phyloP scores from a whole-genome alignment of 2,797 vertebrate species.

The Poeciliopsis paucimaculata region DNA sequence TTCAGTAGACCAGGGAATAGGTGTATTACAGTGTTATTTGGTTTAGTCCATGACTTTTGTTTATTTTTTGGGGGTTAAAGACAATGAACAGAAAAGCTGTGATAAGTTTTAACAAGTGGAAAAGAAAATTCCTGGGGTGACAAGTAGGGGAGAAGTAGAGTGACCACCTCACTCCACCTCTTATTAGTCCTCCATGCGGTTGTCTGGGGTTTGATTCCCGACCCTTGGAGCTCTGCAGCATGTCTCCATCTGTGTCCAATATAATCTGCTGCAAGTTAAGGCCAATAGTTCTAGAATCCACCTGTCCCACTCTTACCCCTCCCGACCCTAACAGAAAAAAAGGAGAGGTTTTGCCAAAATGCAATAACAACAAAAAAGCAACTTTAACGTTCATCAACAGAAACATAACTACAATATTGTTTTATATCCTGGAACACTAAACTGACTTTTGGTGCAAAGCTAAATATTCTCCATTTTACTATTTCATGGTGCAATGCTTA shows the following conservation, averaged over 20 bases:
- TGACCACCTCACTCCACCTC: too few relatives aligned
- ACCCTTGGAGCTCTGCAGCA: background rate
- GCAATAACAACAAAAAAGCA: background rate
- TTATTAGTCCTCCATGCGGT: background rate
- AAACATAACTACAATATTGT: background rate
- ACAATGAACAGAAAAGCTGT: background rate
- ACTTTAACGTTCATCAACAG: background rate
- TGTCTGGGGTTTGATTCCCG: background rate
- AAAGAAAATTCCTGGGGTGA: background rate
- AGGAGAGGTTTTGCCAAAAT: background rate
- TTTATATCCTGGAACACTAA: constrained; percentile 17
- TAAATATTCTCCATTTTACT: constrained; percentile 8
- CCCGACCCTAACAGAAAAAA: background rate
- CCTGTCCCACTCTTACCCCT: too few relatives aligned
- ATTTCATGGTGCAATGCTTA: background rate
- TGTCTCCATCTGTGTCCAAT: background rate
- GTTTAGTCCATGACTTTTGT: background rate
- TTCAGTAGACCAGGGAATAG: background rate
- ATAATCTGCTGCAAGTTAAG: background rate
- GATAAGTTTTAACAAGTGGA: background rate
- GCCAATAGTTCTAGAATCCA: too few relatives aligned
- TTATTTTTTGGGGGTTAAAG: background rate
- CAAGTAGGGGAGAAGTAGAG: background rate
- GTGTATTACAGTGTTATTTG: background rate
- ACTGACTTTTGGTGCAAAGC: constrained; percentile 5